Evolutionary conservation across 2,888 invertebrate species (phyloP).

Genomic region (Zaprionus bogoriensis): DNA sequence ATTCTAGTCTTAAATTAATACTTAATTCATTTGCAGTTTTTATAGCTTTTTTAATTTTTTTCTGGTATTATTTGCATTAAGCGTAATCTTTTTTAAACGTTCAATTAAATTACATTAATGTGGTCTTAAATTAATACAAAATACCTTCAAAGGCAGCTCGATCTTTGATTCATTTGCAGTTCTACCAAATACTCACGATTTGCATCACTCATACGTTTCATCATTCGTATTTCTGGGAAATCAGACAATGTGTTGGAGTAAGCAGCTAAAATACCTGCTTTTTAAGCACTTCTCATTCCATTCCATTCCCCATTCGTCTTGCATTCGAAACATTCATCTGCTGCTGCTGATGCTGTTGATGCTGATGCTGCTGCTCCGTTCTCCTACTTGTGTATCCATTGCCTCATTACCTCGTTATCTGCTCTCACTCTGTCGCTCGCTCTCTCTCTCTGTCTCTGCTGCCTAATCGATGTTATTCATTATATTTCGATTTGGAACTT

Average conservation of each 20-base stretch:
- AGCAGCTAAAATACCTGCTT: constrained; percentile 10
- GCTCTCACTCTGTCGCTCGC: constrained; percentile 11
- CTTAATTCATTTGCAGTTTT: too few relatives aligned
- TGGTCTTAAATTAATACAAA: not conserved
- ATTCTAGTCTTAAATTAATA: too few relatives aligned
- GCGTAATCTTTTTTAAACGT: too few relatives aligned
- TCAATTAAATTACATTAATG: not conserved
- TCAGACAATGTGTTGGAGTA: not conserved
- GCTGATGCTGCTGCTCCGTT: not conserved
- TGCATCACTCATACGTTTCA: not conserved
- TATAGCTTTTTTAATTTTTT: too few relatives aligned
- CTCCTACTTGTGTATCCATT: constrained; percentile 14
- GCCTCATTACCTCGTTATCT: constrained; percentile 18
- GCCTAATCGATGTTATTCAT: not conserved
- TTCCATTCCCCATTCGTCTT: too few relatives aligned
- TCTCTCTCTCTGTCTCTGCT: constrained; percentile 21
- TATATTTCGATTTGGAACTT: not conserved
- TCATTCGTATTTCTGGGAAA: constrained; percentile 5
- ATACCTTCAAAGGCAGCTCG: too few relatives aligned
- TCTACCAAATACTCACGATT: not conserved
- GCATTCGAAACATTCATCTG: too few relatives aligned
- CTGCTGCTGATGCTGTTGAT: too few relatives aligned
- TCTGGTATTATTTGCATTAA: too few relatives aligned
- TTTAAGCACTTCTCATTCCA: not conserved
- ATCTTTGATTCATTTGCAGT: not conserved